Evolutionary conservation across 2,113 vertebrate genomes (phyloP), one percentile per base, ranked within the genome.

Genomic region (Gyps fulvus): DNA sequence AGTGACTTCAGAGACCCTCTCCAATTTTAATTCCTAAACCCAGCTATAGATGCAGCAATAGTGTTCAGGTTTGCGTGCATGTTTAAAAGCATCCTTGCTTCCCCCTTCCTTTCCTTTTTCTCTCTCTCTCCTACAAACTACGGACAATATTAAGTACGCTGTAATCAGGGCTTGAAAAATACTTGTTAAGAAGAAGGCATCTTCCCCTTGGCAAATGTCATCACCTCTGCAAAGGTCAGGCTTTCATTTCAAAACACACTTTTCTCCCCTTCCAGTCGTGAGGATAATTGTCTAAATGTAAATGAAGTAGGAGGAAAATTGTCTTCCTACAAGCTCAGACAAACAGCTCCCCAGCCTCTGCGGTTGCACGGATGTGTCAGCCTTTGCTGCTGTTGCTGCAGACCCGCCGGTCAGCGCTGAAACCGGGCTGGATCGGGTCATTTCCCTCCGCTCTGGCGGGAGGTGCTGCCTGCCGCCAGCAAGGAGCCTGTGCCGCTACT

Each of bases 191-290:
- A 47, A 82, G 87, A 70, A 58, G 42, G 23, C 25, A 58, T 59
- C 38, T 87, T 91, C 36, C 32, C n/a, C 16, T 71, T 18, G 29
- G 83, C 32, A 95, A 93, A 91, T 89, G 72, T 59, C 89, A 87
- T 62, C n/a, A 82, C 18, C 32, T 42, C 73, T 87, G 52, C 25
- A 91, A 91, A 95, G 91, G 45, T 72, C 91, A 92, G 58, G n/a
- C 20, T 91, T 92, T 93, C 34, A 50, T 77, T 89, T 86, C 74
- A 63, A 87, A 91, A 50, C 7, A 34, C 31, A 25, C 19, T 86
- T 82, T 91, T 67, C 45, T 13, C 16, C 40, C 32, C 32, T 78
- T 91, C 38, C n/a, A 52, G 22, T 52, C 42, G 20, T 45, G 20
- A 84, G 18, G 16, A 57, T 82, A 87, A 36, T 55, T 84, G 50